Evolutionary conservation across 1,140 invertebrate genomes (phyloP).

Genomic region (Ostrea denselamellosa): DNA sequence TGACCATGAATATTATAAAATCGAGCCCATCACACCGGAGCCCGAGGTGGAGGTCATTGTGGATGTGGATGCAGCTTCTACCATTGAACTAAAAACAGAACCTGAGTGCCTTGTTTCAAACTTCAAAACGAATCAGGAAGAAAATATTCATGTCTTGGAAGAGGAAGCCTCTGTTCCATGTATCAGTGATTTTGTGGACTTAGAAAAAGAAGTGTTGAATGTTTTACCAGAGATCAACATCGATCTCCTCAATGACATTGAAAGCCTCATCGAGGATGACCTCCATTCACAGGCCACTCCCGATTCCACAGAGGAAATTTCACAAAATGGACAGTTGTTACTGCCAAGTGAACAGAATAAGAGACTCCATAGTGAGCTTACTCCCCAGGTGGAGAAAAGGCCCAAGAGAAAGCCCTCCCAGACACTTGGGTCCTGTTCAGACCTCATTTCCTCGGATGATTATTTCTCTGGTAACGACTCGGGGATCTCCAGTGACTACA

Average conservation of each 20-base stretch:
- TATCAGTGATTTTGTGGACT: constrained; percentile 27
- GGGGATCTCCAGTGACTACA: constrained; percentile 60
- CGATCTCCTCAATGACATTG: constrained; percentile 64
- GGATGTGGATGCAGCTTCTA: constrained; percentile 11
- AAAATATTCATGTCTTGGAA: not conserved
- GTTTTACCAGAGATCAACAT: constrained; percentile 59
- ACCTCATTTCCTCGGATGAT: not conserved
- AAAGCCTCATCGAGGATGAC: constrained; percentile 60
- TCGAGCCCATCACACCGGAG: constrained; percentile 56
- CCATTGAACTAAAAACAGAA: constrained; percentile 40
- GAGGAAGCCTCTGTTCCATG: not conserved
- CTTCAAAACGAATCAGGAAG: not conserved
- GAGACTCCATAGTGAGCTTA: constrained; percentile 40
- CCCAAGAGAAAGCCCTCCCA: constrained; percentile 49
- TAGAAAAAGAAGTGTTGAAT: constrained; percentile 23
- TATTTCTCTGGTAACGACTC: constrained; percentile 40
- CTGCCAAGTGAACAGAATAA: constrained; percentile 36
- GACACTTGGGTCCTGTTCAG: not conserved
- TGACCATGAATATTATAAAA: constrained; percentile 77
- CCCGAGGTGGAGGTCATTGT: constrained; percentile 15
- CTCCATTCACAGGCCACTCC: constrained; percentile 54
- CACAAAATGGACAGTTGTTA: constrained; percentile 51
- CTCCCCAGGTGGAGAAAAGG: constrained; percentile 7
- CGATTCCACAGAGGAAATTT: constrained; percentile 46
- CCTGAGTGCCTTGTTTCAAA: constrained; percentile 7